These are phyloP conservation scores for Phrynocephalus vlangalii DNA, from an alignment of 2,797 vertebrate genomes.

Conservation along the genomic window DNA sequence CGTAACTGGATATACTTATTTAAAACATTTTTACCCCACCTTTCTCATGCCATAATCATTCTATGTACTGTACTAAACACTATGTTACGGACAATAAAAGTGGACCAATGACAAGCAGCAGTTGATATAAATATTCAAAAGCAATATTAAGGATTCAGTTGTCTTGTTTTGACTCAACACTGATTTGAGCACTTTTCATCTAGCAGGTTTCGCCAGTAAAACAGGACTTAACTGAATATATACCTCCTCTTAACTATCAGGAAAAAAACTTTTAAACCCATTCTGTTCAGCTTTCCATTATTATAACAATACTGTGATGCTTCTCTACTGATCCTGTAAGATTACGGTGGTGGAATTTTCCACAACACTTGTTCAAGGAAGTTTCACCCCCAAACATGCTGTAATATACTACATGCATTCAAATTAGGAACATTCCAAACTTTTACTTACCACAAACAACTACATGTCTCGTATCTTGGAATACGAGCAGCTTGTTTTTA, in stretches of 20 bases:
- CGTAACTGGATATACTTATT: background rate
- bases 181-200: too few species aligned
- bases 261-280: too few species aligned
- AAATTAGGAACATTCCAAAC: background rate
- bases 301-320: background rate
- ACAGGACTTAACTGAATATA: too few species aligned
- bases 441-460: background rate
- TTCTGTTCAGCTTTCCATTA: background rate
- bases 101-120: background rate
- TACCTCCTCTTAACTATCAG: too few species aligned
- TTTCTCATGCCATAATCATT: background rate
- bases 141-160: background rate
- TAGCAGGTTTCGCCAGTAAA: too few species aligned
- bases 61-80: too few species aligned
- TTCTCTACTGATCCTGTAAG: background rate
- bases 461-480: too few species aligned
- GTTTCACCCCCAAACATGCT: background rate
- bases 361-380: background rate
- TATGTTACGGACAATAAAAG: background rate
- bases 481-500: background rate
- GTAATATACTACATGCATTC: background rate
- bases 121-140: background rate
- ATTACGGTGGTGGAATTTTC: background rate
- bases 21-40: too few species aligned
- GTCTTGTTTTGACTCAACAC: background rate